phyloP scores from a whole-genome alignment of 2,113 vertebrate genomes.

The Ondatra zibethicus region DNA sequence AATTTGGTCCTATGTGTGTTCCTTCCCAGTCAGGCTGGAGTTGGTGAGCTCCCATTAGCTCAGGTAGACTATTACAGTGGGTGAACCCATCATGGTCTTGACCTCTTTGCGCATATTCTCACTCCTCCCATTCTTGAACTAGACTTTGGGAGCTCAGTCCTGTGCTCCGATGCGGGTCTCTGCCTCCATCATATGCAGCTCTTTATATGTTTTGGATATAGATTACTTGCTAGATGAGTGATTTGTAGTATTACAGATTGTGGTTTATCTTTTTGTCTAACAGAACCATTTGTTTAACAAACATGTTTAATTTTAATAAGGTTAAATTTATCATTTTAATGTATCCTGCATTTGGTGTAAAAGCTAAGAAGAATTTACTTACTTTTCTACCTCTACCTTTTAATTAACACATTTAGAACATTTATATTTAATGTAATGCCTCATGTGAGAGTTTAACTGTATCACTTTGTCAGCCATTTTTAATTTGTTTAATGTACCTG shows the following conservation, averaged over 20 bases:
- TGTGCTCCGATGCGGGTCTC: too few relatives aligned
- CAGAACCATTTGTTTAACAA: background rate
- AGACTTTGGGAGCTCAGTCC: too few relatives aligned
- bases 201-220: background rate
- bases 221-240: background rate
- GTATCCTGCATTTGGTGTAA: background rate
- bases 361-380: background rate
- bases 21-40: too few relatives aligned
- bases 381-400: slow-evolving; percentile 25
- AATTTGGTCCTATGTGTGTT: too few relatives aligned
- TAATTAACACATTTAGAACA: background rate
- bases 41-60: too few relatives aligned
- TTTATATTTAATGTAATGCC: slow-evolving; percentile 11
- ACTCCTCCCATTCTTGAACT: too few relatives aligned
- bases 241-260: background rate
- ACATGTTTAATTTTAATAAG: background rate
- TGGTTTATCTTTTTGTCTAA: background rate
- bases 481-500: background rate
- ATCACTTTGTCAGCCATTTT: background rate
- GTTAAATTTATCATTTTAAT: background rate
- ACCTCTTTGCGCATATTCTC: too few relatives aligned
- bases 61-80: too few relatives aligned
- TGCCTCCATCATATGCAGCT: background rate
- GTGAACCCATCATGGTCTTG: too few relatives aligned
- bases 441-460: background rate